Conservation (phyloP, 2,888 invertebrate species). For the Adelphocoris suturalis region DNA sequence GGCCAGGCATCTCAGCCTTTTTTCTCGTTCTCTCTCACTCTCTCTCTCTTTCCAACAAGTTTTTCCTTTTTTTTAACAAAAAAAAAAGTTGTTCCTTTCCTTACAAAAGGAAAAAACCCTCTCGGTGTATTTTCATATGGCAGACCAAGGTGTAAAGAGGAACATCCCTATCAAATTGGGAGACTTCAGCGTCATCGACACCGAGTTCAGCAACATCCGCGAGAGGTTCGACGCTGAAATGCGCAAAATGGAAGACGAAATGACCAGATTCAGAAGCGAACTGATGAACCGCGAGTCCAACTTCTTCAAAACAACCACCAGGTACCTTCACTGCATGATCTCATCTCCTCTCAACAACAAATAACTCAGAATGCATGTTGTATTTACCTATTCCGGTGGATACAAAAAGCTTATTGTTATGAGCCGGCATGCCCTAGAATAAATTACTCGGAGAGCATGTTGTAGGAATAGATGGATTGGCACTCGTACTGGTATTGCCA, state of each 20-base stretch:
- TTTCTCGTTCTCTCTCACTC: conserved; percentile 4
- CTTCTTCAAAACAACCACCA: conserved; percentile 93
- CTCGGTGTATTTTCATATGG: conserved; percentile 80
- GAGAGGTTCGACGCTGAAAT: conserved; percentile 97
- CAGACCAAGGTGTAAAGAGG: conserved; percentile 90
- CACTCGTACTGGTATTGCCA: too few relatives aligned
- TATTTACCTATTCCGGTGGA: not conserved
- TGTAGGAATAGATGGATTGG: too few relatives aligned
- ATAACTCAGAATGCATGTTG: not conserved
- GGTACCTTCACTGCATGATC: conserved; percentile 80
- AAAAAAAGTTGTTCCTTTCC: conserved; percentile 52
- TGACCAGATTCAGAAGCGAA: conserved; percentile 95
- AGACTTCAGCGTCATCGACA: conserved; percentile 96
- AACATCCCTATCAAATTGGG: conserved; percentile 96
- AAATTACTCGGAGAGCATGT: too few relatives aligned
- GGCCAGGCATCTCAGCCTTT: conserved; percentile 21
- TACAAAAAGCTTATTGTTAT: not conserved
- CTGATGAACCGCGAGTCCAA: conserved; percentile 95
- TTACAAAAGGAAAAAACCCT: conserved; percentile 41
- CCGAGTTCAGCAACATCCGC: conserved; percentile 96
- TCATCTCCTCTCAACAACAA: not conserved
- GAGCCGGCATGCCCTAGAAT: not conserved
- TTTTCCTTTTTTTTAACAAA: conserved; percentile 7
- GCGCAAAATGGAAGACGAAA: conserved; percentile 99
- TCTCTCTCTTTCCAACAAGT: conserved; percentile 19